These are phyloP conservation scores for Mamestra brassicae DNA, from an alignment of 2,888 invertebrate species.

Conservation along the genomic window DNA sequence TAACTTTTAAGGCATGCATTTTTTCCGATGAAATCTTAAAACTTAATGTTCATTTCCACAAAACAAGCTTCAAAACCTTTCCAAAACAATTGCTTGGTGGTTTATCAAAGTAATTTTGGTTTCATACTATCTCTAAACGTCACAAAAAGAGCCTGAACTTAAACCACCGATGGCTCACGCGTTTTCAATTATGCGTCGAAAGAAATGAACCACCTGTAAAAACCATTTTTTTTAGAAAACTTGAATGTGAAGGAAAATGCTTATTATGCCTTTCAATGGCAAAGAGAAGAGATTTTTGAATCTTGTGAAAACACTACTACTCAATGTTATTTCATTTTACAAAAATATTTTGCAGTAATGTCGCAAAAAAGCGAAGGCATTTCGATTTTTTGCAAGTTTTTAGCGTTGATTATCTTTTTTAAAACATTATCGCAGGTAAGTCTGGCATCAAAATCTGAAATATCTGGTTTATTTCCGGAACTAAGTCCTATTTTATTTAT, in stretches of 20 bases:
- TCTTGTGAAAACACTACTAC: too few relatives aligned
- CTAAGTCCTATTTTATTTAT: too few relatives aligned
- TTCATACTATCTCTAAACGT: neutral
- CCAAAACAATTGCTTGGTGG: neutral
- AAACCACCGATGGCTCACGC: neutral
- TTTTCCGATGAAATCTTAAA: neutral
- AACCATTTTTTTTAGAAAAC: neutral
- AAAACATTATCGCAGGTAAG: too few relatives aligned
- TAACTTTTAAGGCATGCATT: neutral
- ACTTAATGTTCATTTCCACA: rapidly evolving
- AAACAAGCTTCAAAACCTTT: neutral
- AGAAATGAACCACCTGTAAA: neutral
- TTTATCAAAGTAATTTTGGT: neutral
- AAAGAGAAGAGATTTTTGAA: neutral
- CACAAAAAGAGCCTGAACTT: neutral
- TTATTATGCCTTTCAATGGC: neutral
- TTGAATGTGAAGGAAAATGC: conserved; percentile 9
- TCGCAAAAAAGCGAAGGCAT: too few relatives aligned
- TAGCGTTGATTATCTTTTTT: too few relatives aligned
- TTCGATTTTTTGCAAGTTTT: too few relatives aligned
- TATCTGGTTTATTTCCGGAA: too few relatives aligned
- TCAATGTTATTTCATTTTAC: too few relatives aligned
- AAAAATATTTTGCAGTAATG: too few relatives aligned
- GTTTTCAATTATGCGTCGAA: neutral
- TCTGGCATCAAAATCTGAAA: too few relatives aligned